These are phyloP conservation scores for Squalus acanthias DNA, from an alignment of 2,797 vertebrate species.

Conservation along the genomic window DNA sequence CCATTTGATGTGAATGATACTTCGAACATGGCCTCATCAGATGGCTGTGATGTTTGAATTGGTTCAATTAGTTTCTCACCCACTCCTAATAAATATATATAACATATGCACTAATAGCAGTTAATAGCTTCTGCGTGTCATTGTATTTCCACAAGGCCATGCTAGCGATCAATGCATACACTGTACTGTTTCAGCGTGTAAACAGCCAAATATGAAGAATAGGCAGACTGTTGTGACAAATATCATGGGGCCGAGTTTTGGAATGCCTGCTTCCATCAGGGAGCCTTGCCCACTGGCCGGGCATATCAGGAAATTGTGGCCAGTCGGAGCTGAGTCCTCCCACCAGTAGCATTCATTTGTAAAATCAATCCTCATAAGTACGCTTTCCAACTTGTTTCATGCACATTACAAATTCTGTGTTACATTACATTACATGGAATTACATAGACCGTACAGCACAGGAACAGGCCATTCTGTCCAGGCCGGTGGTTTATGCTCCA, in stretches of 20 bases:
- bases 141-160: background rate
- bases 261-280: background rate
- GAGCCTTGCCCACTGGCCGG: background rate
- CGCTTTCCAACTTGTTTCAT: background rate
- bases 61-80: background rate
- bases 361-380: background rate
- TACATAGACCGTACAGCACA: background rate
- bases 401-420: background rate
- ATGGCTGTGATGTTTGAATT: background rate
- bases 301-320: background rate
- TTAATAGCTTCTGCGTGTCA: background rate
- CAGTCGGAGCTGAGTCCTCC: too few species aligned
- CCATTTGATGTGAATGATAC: background rate
- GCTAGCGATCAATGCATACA: background rate
- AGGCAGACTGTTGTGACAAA: background rate
- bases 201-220: background rate
- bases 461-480: background rate
- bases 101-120: background rate
- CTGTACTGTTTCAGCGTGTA: background rate
- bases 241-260: background rate
- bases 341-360: too few species aligned
- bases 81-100: background rate
- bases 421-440: background rate
- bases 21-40: background rate
- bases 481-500: background rate